Evolutionary conservation across 30 jellyfish, hydroid and myxozoan species (phyloP).

Genomic region (Aurelia aurita complex sp. Pacific): DNA sequence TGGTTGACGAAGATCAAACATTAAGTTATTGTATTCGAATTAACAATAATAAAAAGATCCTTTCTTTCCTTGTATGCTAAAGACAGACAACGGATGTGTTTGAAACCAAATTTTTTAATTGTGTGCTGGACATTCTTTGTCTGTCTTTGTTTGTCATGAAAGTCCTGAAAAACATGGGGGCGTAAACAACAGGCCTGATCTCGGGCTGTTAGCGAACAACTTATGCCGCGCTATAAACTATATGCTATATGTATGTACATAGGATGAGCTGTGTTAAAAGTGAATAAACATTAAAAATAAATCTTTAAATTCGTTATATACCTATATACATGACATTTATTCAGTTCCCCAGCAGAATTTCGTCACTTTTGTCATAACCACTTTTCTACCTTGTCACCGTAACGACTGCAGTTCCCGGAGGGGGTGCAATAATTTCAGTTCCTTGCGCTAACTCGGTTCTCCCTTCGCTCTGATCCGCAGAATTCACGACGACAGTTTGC

Average conservation of each 20-base stretch:
- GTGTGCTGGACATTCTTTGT: too few relatives aligned
- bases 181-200: too few relatives aligned
- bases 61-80: background rate
- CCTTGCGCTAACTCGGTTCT: constrained; percentile 31
- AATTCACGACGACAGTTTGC: background rate
- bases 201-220: background rate
- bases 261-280: background rate
- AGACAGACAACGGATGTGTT: background rate
- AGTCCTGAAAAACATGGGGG: too few relatives aligned
- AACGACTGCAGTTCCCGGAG: background rate
- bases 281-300: background rate
- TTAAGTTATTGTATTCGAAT: constrained; percentile 1
- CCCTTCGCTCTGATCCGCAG: constrained; percentile 27
- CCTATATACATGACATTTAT: constrained; percentile 25
- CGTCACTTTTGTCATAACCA: background rate
- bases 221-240: background rate
- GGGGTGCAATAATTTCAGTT: constrained; percentile 28
- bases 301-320: constrained; percentile 31
- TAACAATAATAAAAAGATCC: constrained; percentile 17
- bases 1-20: constrained; percentile 15
- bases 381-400: background rate
- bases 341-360: background rate
- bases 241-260: background rate
- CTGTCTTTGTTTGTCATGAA: too few relatives aligned
- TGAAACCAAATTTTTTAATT: too few relatives aligned